These are phyloP conservation scores for Centruroides sculpturatus DNA, from an alignment of 1,140 invertebrate species.

Conservation along the genomic window DNA sequence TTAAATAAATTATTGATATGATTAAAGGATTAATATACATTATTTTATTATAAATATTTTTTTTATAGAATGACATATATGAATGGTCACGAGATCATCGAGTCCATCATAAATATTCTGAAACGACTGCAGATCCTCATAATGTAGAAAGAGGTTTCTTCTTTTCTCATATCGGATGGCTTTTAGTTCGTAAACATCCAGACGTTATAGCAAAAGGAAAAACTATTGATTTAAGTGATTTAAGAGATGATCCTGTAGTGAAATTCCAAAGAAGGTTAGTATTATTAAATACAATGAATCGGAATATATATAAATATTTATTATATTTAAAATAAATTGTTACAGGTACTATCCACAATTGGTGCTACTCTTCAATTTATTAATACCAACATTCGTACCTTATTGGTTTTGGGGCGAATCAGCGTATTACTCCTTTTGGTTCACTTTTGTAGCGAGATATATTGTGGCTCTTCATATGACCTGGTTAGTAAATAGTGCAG, in stretches of 20 bases:
- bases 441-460: conserved; percentile 41
- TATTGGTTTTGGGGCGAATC: background rate
- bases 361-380: conserved; percentile 66
- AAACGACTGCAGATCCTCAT: conserved; percentile 91
- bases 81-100: conserved; percentile 90
- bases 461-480: conserved; percentile 72
- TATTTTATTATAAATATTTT: conserved; percentile 19
- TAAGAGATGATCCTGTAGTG: conserved; percentile 65
- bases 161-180: conserved; percentile 90
- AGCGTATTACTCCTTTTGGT: background rate
- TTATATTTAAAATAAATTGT: conserved; percentile 33
- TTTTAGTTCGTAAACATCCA: conserved; percentile 79
- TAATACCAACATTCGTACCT: conserved; percentile 23
- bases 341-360: conserved; percentile 29
- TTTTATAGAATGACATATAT: conserved; percentile 39
- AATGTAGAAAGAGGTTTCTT: conserved; percentile 90
- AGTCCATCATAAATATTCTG: conserved; percentile 90
- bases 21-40: too few species aligned
- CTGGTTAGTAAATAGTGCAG: conserved; percentile 90
- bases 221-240: conserved; percentile 68
- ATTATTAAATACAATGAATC: too few species aligned
- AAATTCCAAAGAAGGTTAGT: conserved; percentile 58
- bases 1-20: too few species aligned
- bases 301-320: background rate
- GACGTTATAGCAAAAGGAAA: conserved; percentile 74